These are phyloP conservation scores for Cephus nigrinus DNA, from an alignment of 2,888 invertebrate genomes.

Conservation along the genomic window DNA sequence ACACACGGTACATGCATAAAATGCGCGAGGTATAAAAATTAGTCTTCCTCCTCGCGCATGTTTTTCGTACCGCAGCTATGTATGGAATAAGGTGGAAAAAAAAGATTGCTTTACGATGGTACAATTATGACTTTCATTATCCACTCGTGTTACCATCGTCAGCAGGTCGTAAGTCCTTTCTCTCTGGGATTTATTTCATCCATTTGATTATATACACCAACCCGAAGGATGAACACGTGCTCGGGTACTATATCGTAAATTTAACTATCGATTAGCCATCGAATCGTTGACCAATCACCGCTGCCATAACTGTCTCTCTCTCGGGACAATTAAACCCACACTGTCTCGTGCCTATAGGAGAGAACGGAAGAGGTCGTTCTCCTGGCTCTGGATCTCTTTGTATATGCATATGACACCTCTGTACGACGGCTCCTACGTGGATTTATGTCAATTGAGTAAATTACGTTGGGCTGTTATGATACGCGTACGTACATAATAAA, in stretches of 20 bases:
- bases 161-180: not conserved
- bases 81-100: not conserved
- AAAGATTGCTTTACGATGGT: not conserved
- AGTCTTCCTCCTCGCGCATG: not conserved
- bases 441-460: conserved; percentile 2
- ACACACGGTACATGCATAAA: not conserved
- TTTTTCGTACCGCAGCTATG: not conserved
- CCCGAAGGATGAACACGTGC: not conserved
- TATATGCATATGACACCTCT: not conserved
- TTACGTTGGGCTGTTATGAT: conserved; percentile 2
- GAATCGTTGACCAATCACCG: not conserved
- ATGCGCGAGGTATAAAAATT: not conserved
- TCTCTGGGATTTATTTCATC: not conserved
- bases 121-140: not conserved
- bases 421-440: not conserved
- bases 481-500: conserved; percentile 24
- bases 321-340: not conserved
- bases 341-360: not conserved
- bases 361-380: not conserved
- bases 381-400: not conserved
- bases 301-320: not conserved
- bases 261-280: not conserved
- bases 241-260: not conserved
- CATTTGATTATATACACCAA: not conserved
- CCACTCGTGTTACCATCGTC: not conserved